These are phyloP conservation scores for Pelochelys cantorii DNA, from an alignment of 2,797 vertebrate genomes.

Conservation along the genomic window DNA sequence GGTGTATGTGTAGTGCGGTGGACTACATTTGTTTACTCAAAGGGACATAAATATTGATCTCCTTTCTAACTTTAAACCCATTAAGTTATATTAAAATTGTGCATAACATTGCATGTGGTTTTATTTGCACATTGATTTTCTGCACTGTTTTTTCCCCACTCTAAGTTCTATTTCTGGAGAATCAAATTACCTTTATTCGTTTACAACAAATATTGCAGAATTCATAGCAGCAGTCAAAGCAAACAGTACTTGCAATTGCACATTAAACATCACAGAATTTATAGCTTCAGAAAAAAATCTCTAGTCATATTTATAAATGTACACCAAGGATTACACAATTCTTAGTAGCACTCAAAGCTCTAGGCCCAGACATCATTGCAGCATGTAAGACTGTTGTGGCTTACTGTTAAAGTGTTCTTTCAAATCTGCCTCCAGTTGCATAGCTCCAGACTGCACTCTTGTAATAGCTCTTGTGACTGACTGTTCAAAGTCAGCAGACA, in stretches of 20 bases:
- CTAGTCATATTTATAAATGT: too few relatives aligned
- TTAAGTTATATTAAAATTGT: not conserved
- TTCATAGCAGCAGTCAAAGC: not conserved
- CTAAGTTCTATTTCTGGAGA: not conserved
- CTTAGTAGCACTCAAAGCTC: too few relatives aligned
- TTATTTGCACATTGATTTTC: not conserved
- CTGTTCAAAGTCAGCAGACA: too few relatives aligned
- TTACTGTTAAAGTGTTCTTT: too few relatives aligned
- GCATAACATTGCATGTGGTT: not conserved
- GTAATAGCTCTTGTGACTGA: too few relatives aligned
- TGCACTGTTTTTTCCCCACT: not conserved
- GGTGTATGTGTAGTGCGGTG: not conserved
- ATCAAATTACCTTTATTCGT: not conserved
- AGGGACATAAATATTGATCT: not conserved
- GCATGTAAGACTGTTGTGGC: too few relatives aligned
- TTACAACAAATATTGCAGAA: not conserved
- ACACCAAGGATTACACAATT: too few relatives aligned
- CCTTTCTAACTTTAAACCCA: not conserved
- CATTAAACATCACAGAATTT: not conserved
- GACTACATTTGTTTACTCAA: not conserved
- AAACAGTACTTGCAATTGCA: not conserved
- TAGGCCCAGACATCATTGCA: too few relatives aligned
- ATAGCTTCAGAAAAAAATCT: not conserved
- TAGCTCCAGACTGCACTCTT: too few relatives aligned
- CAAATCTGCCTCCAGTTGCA: too few relatives aligned